These are phyloP conservation scores for Ceyx melanurus DNA, from an alignment of 2,113 vertebrate genomes.

Conservation along the genomic window DNA sequence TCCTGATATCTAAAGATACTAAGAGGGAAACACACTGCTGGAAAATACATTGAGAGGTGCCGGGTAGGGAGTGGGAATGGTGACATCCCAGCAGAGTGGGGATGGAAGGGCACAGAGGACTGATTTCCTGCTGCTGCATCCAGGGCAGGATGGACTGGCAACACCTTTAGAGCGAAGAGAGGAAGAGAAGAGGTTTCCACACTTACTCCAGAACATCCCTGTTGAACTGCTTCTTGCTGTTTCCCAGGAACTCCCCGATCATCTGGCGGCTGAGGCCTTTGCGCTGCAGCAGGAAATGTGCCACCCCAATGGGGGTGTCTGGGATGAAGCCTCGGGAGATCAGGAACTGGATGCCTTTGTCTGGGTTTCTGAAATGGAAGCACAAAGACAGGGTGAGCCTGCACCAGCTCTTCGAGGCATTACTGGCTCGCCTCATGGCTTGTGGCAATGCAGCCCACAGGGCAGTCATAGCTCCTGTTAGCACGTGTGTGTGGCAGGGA, in stretches of 20 bases:
- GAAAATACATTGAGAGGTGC: neutral
- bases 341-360: constrained; percentile 97
- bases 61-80: neutral
- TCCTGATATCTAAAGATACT: neutral
- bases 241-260: constrained; percentile 98
- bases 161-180: neutral
- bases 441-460: neutral
- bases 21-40: neutral
- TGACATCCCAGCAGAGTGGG: neutral
- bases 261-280: constrained; percentile 98
- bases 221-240: constrained; percentile 99
- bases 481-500: neutral
- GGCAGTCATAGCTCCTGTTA: neutral
- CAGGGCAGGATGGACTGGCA: neutral
- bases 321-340: constrained; percentile 97
- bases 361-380: constrained; percentile 87
- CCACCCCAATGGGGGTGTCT: constrained; percentile 95
- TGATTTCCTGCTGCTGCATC: neutral
- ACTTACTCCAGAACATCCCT: constrained; percentile 97
- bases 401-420: neutral
- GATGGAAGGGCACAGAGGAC: neutral
- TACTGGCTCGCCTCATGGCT: neutral
- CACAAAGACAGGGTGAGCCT: neutral
- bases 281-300: constrained; percentile 95
- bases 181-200: neutral